Percentiles rank a stretch among this genome's conserved stretches.
Conservation (phyloP, 2,113 vertebrate genomes). For the Paradisaea rubra region DNA sequence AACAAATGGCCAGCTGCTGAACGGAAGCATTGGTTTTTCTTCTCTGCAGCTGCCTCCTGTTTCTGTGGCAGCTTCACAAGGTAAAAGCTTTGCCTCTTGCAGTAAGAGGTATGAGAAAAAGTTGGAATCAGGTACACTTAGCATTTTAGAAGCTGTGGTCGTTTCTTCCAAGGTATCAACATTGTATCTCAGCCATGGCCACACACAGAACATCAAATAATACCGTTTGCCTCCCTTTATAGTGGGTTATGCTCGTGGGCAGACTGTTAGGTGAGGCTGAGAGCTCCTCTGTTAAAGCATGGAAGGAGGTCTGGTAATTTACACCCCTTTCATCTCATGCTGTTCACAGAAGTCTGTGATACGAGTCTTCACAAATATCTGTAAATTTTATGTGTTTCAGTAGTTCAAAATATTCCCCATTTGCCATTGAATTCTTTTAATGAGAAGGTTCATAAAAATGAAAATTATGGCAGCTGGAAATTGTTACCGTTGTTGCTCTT, state of each 20-base stretch:
- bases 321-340: background rate
- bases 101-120: background rate
- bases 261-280: background rate
- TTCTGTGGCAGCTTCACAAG: conserved; percentile 84
- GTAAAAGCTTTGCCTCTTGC: conserved; percentile 69
- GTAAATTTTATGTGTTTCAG: conserved; percentile 27
- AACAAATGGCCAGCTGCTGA: conserved; percentile 81
- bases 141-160: background rate
- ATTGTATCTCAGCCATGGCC: background rate
- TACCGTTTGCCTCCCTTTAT: background rate
- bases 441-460: conserved; percentile 49
- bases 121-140: background rate
- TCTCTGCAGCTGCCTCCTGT: conserved; percentile 88
- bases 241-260: background rate
- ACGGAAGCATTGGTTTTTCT: conserved; percentile 86
- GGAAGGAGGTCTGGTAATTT: background rate
- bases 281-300: background rate
- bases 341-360: background rate
- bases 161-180: background rate
- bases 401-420: conserved; percentile 10
- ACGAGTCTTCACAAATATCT: conserved; percentile 1
- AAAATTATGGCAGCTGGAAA: conserved; percentile 29
- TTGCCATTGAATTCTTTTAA: conserved; percentile 21
- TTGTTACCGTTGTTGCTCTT: background rate
- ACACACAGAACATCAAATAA: background rate